Base-by-base conservation (phyloP, 2,888 invertebrate species). In the Plemyria rubiginata region DNA sequence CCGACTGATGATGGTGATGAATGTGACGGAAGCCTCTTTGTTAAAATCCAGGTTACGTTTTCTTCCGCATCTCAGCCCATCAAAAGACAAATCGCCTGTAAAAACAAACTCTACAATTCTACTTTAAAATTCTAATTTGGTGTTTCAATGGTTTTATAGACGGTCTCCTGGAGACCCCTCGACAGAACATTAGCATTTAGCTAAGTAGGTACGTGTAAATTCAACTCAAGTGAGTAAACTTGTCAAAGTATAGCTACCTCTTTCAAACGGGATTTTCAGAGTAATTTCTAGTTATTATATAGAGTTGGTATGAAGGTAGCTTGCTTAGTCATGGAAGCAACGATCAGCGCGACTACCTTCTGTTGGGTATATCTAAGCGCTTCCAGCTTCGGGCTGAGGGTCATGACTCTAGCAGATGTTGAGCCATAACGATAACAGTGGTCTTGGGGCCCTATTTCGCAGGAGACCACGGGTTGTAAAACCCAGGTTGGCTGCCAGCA, bases 81-180 rank as follows among this genome's bases (percentile, higher is more conserved):
- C 49, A 36, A 40, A 48, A 56, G 46, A 57, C 45, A 65, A 65
- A 60, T 64, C 45, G 53, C 55, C 49, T 48, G 60, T 64, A 54
- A 65, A 53, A 65, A 54, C 56, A 65, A 65, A 60, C 57, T 60
- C 40, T 46, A 65, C 49, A 53, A 56, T 50, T 53, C 53, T 60
- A 60, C 59, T 64, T 54, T 60, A 60, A 64, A 64, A 64, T 64
- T 60, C 60, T 64, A 64, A 54, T 53, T 60, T 28, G 36, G 40
- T 41, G 54, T 48, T 51, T 55, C 48, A 43, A 62, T 54, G 54
- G 58, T 63, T 54, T 53, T 57, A 57, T 50, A 38, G 53, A n/a
- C 41, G 13, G 36, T 55, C 57, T 45, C 57, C 11, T 46, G 32
- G 54, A 32, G 58, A 46, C 16, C 45, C 15, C 29, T 32, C 36